Evolutionary conservation across 1,140 invertebrate genomes (phyloP).

Genomic region (Lethocerus indicus): DNA sequence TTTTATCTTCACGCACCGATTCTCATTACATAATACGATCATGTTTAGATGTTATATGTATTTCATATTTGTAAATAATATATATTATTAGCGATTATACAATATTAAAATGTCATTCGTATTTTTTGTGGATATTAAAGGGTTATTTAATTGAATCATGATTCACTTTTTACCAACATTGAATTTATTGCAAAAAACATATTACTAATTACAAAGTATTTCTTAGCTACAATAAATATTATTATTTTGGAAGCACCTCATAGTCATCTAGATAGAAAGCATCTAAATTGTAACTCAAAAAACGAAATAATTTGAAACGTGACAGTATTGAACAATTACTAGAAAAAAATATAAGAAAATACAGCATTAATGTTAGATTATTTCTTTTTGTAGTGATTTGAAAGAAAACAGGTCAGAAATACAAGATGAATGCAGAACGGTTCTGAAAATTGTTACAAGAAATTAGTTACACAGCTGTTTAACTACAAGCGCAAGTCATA

Average conservation of each 20-base stretch:
- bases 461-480: no score
- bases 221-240: slow-evolving; percentile 1
- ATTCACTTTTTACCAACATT: no score
- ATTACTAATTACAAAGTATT: slow-evolving; percentile 2
- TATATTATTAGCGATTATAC: no score
- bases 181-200: slow-evolving; percentile 6
- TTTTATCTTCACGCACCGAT: no score
- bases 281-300: slow-evolving; percentile 1
- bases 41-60: no score
- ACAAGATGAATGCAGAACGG: background rate
- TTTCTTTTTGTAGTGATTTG: background rate
- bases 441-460: background rate
- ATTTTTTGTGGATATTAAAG: no score
- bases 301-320: background rate
- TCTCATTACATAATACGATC: no score
- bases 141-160: no score
- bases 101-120: no score
- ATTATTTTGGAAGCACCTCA: slow-evolving; percentile 6
- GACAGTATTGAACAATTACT: background rate
- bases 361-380: background rate
- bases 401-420: background rate
- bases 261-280: slow-evolving; percentile 6
- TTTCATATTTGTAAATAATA: no score
- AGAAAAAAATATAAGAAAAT: background rate
- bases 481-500: no score